These are phyloP conservation scores for Dipodomys ordii DNA, from an alignment of 2,113 vertebrate genomes.

Conservation along the genomic window DNA sequence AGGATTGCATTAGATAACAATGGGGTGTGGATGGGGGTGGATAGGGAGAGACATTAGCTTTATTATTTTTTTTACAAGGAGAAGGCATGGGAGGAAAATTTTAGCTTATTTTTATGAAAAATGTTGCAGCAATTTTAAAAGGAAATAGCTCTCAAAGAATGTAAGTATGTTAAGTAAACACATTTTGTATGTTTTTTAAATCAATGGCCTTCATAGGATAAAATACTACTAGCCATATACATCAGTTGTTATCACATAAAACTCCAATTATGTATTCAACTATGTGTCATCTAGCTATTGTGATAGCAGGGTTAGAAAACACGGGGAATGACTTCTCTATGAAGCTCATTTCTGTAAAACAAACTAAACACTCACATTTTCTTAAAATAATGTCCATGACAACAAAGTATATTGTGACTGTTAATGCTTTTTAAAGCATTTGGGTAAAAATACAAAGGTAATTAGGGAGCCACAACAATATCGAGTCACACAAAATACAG, in stretches of 20 bases:
- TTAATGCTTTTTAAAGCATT: background rate
- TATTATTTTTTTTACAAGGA: background rate
- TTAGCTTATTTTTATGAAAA: background rate
- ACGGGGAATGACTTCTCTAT: background rate
- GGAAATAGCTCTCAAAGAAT: background rate
- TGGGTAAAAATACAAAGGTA: background rate
- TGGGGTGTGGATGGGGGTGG: background rate
- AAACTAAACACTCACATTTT: background rate
- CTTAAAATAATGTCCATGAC: background rate
- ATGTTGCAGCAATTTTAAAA: background rate
- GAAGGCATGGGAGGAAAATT: background rate
- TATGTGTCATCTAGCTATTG: background rate
- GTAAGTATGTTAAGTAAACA: background rate
- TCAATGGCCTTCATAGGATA: background rate
- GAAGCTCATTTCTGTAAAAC: background rate
- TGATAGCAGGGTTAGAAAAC: background rate
- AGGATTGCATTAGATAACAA: background rate
- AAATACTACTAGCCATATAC: background rate
- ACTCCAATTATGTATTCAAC: background rate
- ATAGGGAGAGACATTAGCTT: background rate
- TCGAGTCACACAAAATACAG: slow-evolving; percentile 24
- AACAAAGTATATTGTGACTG: background rate
- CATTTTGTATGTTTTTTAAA: background rate
- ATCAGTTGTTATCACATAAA: background rate
- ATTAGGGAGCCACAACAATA: background rate